phyloP scores from a whole-genome alignment of 2,888 invertebrate species.

The Thereva nobilitata region DNA sequence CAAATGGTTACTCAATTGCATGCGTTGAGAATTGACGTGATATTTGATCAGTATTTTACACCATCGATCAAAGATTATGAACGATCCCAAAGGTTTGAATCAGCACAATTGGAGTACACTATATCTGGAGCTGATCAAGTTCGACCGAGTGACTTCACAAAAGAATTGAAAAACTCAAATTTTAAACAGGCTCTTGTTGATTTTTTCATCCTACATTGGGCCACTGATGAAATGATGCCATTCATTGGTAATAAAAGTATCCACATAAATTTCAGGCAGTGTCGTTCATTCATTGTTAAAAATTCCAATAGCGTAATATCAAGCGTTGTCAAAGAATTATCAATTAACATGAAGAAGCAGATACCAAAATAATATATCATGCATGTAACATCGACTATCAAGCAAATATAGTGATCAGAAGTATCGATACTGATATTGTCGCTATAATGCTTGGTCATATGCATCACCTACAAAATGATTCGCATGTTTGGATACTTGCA shows the following conservation, averaged over 20 bases:
- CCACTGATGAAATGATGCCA: constrained; percentile 22
- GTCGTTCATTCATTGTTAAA: constrained; percentile 22
- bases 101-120: constrained; percentile 13
- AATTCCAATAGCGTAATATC: constrained; percentile 2
- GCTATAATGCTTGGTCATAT: constrained; percentile 33
- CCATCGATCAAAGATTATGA: constrained; percentile 37
- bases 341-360: constrained; percentile 35
- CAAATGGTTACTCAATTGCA: constrained; percentile 31
- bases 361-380: constrained; percentile 34
- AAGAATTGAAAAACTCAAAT: constrained; percentile 34
- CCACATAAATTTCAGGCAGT: constrained; percentile 21
- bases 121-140: constrained; percentile 24
- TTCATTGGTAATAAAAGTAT: constrained; percentile 24
- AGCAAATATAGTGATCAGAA: constrained; percentile 24
- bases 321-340: constrained; percentile 1
- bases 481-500: constrained; percentile 2
- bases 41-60: constrained; percentile 36
- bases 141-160: constrained; percentile 23
- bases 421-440: constrained; percentile 28
- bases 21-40: constrained; percentile 26
- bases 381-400: constrained; percentile 17
- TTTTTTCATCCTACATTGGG: constrained; percentile 29
- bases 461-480: no score
- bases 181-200: constrained; percentile 34
- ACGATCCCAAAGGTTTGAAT: constrained; percentile 23